phyloP scores from a whole-genome alignment of 2,113 vertebrate genomes.

The Mungos mungo region DNA sequence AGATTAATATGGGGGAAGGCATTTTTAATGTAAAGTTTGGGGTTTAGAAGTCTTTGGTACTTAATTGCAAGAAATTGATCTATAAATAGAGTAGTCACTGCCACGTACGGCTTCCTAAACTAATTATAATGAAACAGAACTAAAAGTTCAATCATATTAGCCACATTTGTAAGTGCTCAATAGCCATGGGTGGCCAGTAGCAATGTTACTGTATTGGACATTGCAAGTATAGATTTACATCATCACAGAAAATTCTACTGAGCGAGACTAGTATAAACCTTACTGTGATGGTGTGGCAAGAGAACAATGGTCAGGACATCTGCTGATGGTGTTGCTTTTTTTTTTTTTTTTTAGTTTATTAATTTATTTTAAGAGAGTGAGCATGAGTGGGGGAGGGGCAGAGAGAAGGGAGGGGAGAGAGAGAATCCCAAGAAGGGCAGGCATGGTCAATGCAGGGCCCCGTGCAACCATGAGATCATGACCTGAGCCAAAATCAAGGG shows the following conservation, averaged over 20 bases:
- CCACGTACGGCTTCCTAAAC: background rate
- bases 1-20: background rate
- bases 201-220: background rate
- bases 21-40: background rate
- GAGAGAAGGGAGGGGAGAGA: background rate
- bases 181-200: background rate
- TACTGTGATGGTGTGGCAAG: background rate
- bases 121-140: background rate
- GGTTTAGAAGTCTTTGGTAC: background rate
- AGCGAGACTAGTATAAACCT: fast-evolving
- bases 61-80: background rate
- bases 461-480: background rate
- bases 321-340: background rate
- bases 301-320: background rate
- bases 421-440: background rate
- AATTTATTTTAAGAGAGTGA: background rate
- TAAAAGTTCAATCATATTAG: background rate
- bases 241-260: background rate
- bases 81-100: background rate
- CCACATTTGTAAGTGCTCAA: background rate
- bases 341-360: background rate
- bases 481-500: background rate
- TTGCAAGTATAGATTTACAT: background rate
- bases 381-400: background rate
- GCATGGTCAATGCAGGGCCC: background rate